Evolutionary conservation across 2,113 vertebrate species (phyloP), one percentile per base, ranked within the genome.

Genomic region (Phodopus roborovskii): DNA sequence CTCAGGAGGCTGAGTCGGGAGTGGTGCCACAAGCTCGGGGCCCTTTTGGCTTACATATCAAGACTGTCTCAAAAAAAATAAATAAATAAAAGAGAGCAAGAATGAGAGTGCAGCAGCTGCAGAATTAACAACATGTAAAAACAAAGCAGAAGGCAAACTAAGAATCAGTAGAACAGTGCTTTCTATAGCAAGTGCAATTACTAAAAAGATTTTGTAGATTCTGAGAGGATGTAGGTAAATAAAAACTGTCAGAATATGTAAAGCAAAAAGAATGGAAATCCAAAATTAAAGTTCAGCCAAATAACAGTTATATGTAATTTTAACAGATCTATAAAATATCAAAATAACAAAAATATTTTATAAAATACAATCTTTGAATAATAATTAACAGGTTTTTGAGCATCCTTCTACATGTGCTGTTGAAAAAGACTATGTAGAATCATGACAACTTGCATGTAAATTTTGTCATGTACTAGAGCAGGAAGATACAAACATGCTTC

Each of bases 121-220:
- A 94, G 56, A 68, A 83, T 90, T 87, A 82, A 88, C 64, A 95
- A 84, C 48, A 95, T 36, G 87, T 33, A 56, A 90, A 90, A 92
- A 83, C 15, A 19, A 94, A 95, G 64, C 64, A 78, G 13, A 77
- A 94, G 36, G 24, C 60, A 86, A 81, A 39, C 16, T 90, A 95
- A 78, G 3, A 60, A 70, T n/a, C 60, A 28, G 70, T 12, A 91
- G 73, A 26, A 95, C 50, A 50, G 15, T 2, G 50, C 78, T 56
- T 64, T 91, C 30, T 28, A 83, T 93, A 94, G 56, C 42, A 88
- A 77, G 30, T 30, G 12, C 8, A 94, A 56, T 88, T 50, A 93
- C 58, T 71, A 66, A 91, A 60, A 75, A 50, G 22, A 77, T 86
- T 78, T 20, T 86, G 7, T 87, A 85, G 58, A 60, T 86, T 77